Evolutionary conservation across 53 echinoderm and acorn worm species (phyloP).

Genomic region (Patiria pectinifera): DNA sequence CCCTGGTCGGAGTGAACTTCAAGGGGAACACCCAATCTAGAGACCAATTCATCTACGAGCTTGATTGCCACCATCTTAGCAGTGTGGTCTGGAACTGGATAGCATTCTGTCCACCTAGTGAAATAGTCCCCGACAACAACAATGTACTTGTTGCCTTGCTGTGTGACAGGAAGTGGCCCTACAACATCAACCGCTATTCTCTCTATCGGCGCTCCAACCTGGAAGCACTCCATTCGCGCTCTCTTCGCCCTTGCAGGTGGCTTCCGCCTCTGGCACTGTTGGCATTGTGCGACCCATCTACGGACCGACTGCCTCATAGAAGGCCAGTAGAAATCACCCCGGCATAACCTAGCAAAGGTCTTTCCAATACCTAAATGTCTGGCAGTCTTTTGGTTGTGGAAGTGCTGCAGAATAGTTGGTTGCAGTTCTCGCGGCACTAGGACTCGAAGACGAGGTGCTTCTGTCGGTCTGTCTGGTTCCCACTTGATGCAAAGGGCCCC

Average conservation of each 20-base stretch:
- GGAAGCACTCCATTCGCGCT: constrained; percentile 44
- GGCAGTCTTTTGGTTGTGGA: not conserved
- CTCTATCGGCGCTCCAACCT: constrained; percentile 54
- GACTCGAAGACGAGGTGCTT: constrained; percentile 1
- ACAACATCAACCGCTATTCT: constrained; percentile 60
- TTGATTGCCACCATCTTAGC: constrained; percentile 51
- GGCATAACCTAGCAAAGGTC: constrained; percentile 3
- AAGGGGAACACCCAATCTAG: constrained; percentile 64
- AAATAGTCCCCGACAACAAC: constrained; percentile 69
- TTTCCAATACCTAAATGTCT: constrained; percentile 30
- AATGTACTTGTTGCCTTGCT: constrained; percentile 43
- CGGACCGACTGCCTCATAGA: not conserved
- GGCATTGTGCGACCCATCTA: constrained; percentile 45
- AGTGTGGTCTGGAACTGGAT: constrained; percentile 58
- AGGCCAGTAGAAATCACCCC: constrained; percentile 22
- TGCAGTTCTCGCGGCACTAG: not conserved
- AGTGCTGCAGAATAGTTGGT: not conserved
- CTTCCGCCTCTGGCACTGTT: constrained; percentile 19
- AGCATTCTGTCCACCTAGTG: constrained; percentile 64
- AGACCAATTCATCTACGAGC: constrained; percentile 54
- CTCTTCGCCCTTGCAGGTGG: not conserved
- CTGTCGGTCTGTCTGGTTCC: not conserved
- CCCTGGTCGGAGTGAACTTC: constrained; percentile 67
- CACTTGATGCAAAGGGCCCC: constrained; percentile 18
- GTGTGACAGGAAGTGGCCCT: constrained; percentile 54